Conservation (phyloP, 2,113 vertebrate species). For the Sylvia atricapilla region DNA sequence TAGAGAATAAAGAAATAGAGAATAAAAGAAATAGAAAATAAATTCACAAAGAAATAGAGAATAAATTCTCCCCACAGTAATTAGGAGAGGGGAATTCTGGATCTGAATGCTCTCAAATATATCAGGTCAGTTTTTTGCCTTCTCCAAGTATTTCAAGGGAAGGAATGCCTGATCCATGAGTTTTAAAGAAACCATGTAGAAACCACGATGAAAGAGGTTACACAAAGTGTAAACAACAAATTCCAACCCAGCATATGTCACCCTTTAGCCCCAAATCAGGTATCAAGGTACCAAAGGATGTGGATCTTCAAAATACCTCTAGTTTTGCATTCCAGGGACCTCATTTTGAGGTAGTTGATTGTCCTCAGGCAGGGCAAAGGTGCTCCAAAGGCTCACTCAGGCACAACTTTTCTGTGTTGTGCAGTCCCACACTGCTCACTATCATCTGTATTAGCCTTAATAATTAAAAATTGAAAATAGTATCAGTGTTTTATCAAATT, state of each 20-base stretch:
- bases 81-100: background rate
- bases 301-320: background rate
- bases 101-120: background rate
- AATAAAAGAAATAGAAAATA: background rate
- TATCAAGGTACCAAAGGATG: background rate
- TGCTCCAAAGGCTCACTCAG: background rate
- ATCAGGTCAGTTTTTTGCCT: background rate
- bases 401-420: background rate
- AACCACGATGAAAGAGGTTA: background rate
- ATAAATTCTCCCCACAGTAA: background rate
- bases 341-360: background rate
- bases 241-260: background rate
- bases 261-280: background rate
- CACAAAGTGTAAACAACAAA: background rate
- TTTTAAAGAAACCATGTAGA: background rate
- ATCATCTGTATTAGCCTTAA: background rate
- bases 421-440: background rate
- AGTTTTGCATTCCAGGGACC: background rate
- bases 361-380: background rate
- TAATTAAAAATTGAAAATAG: background rate
- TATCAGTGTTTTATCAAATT: background rate
- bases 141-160: background rate
- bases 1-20: background rate
- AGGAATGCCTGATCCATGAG: rapidly evolving
- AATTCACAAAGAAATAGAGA: background rate